phyloP scores from a whole-genome alignment of 2,797 vertebrate species.

The Anomalospiza imberbis region DNA sequence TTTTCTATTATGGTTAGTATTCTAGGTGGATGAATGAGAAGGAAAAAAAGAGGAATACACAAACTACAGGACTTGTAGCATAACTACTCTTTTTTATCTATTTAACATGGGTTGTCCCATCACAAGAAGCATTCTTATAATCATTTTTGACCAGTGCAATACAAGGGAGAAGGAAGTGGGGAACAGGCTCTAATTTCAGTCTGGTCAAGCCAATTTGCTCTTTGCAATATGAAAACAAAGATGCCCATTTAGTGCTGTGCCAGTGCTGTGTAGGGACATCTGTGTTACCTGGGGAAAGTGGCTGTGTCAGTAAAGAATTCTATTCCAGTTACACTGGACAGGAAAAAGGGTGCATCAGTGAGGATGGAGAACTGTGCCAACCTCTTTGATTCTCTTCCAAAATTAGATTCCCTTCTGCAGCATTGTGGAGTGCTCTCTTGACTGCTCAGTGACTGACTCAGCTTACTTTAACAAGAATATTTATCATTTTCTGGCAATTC shows the following conservation, averaged over 20 bases:
- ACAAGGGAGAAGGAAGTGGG: not conserved
- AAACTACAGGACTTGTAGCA: not conserved
- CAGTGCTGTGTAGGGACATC: not conserved
- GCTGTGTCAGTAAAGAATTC: not conserved
- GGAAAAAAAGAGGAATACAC: not conserved
- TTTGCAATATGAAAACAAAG: not conserved
- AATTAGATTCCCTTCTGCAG: not conserved
- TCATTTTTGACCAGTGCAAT: not conserved
- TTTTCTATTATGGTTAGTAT: not conserved
- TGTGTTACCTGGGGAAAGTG: accelerated
- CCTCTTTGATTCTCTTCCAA: accelerated
- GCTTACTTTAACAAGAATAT: not conserved
- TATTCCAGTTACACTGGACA: not conserved
- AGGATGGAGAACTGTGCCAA: not conserved
- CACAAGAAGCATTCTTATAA: not conserved
- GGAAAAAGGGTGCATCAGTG: not conserved
- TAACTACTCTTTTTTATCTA: not conserved
- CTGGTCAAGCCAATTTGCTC: not conserved
- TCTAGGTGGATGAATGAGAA: not conserved
- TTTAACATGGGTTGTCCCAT: not conserved
- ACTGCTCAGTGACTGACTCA: not conserved
- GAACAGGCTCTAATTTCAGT: not conserved
- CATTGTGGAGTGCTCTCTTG: not conserved
- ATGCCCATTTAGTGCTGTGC: not conserved
- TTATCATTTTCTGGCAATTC: accelerated